A percentile compares a stretch with the other conserved stretches of the same genome.
These are phyloP conservation scores for Pipistrellus kuhlii DNA, from an alignment of 2,797 vertebrate species.

Conservation along the genomic window DNA sequence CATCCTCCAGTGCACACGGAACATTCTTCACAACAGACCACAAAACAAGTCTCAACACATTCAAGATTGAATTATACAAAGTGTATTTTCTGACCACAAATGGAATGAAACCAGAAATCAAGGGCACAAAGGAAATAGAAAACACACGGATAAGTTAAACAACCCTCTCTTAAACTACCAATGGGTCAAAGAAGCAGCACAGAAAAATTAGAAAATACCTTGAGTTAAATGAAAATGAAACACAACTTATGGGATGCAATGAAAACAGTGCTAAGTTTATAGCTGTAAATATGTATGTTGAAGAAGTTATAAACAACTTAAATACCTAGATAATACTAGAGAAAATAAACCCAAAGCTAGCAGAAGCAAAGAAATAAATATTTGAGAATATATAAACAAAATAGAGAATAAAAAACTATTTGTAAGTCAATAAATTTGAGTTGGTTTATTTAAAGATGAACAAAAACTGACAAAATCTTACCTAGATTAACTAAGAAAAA, in stretches of 20 bases:
- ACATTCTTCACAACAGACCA: not conserved
- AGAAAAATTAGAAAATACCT: not conserved
- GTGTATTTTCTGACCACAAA: not conserved
- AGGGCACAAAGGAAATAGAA: not conserved
- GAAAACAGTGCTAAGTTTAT: not conserved
- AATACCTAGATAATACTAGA: not conserved
- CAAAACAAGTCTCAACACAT: not conserved
- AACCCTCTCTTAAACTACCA: not conserved
- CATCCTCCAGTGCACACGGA: not conserved
- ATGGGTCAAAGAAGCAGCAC: not conserved
- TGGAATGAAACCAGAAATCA: conserved; percentile 14
- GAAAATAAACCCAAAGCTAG: not conserved
- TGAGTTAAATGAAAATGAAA: not conserved
- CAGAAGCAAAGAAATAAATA: not conserved
- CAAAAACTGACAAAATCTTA: not conserved
- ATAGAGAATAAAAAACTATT: not conserved
- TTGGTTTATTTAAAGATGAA: not conserved
- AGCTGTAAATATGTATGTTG: not conserved
- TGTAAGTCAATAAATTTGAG: not conserved
- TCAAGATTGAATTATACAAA: not conserved
- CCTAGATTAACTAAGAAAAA: conserved; percentile 6
- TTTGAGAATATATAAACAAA: not conserved
- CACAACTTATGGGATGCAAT: not conserved
- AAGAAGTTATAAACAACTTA: not conserved
- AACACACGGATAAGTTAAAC: not conserved